A percentile compares a stretch with the other conserved stretches of the same genome.
These are phyloP conservation scores for Pristionchus entomophagus DNA, from an alignment of 2,888 invertebrate species.

Conservation along the genomic window DNA sequence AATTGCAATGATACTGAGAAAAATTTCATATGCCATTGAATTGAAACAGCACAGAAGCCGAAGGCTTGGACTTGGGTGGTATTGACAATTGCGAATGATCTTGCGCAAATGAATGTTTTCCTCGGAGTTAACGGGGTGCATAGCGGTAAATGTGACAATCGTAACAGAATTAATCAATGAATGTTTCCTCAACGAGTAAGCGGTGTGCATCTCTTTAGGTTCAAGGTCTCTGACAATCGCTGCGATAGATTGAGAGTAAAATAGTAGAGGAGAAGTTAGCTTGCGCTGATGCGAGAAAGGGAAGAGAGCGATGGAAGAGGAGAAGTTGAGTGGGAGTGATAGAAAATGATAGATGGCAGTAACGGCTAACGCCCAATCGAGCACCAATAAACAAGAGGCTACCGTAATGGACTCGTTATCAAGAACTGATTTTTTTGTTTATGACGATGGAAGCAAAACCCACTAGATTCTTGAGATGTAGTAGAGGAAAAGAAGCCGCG, in stretches of 20 bases:
- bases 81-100: too few relatives aligned
- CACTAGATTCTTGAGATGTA: background rate
- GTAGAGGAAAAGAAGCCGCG: background rate
- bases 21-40: too few relatives aligned
- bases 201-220: background rate
- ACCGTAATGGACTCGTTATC: background rate
- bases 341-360: conserved; percentile 35
- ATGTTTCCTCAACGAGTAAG: background rate
- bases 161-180: background rate
- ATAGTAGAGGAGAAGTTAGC: conserved; percentile 32
- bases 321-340: conserved; percentile 51
- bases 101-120: too few relatives aligned
- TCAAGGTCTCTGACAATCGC: conserved; percentile 29
- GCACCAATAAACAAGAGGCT: conserved; percentile 16
- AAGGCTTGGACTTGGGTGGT: too few relatives aligned
- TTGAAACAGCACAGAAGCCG: too few relatives aligned
- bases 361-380: conserved; percentile 37
- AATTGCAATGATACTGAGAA: too few relatives aligned
- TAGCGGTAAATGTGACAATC: background rate
- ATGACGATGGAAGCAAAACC: background rate
- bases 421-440: background rate
- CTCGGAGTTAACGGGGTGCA: too few relatives aligned
- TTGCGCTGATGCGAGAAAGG: background rate
- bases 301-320: conserved; percentile 26
- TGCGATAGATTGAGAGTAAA: conserved; percentile 50